Base-by-base conservation (phyloP, 2,888 invertebrate species). In the Nomada fucata region DNA sequence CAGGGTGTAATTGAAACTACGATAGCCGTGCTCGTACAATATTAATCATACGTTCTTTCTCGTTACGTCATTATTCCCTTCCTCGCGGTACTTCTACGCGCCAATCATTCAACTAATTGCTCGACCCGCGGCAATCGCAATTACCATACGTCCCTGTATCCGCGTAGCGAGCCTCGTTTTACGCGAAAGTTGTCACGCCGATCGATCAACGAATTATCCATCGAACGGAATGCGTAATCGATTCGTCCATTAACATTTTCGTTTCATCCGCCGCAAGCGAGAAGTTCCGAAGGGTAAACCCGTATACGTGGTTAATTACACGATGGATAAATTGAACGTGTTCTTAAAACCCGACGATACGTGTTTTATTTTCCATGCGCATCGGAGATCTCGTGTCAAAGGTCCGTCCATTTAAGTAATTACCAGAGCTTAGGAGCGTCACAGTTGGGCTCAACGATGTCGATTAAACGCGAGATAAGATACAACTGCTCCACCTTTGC, bases 381-480 rank as follows among this genome's bases (percentile, higher is more conserved):
- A 55, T 10, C n/a, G 23, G 67, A 53, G 82, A 15, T 47, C 20
- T 53, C 70, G 82, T 74, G 79, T 69, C 87, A 87, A 87, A 86
- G 83, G 79, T 85, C 68, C 67, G 87, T 88, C 88, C 88, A 88
- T 88, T 86, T 88, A 88, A 88, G 88, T 88, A 88, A 88, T 88
- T 88, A 89, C 88, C 78, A 83, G 50, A 88, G 89, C 83, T 88
- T 87, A 88, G 87, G 85, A 88, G 88, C 84, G 89, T 87, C 88
- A 76, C 76, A 77, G 80, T 78, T 85, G 77, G 87, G 85, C 81
- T 80, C 72, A 80, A 57, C 87, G 69, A 87, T 82, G 87, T 65
- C 84, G 88, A 88, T 88, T 89, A 88, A 89, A 88, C 84, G 88
- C 71, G 83, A 87, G 88, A 88, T 88, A 88, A 88, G 89, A 84